phyloP scores from a whole-genome alignment of 2,797 vertebrate genomes.

The Centropyge bicolor region DNA sequence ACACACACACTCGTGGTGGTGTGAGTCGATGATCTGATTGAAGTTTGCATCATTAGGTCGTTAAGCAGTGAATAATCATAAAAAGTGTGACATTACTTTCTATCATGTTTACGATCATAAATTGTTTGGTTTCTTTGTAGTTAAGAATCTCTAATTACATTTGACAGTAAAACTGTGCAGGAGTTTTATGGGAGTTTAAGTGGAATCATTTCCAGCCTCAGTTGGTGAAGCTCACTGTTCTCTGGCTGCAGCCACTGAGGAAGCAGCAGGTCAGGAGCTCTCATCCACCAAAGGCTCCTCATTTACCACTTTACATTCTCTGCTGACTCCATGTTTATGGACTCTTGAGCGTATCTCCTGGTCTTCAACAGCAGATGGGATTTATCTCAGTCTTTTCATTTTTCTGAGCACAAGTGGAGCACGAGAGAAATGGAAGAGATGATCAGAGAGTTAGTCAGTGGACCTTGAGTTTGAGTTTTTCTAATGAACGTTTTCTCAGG shows the following conservation, averaged over 20 bases:
- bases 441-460: neutral
- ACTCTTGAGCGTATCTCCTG: neutral
- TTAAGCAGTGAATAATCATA: too few species aligned
- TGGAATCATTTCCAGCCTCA: neutral
- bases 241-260: neutral
- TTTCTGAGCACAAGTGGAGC: neutral
- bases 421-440: neutral
- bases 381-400: neutral
- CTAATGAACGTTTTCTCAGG: too few species aligned
- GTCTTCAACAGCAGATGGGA: neutral
- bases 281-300: neutral
- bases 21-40: too few species aligned
- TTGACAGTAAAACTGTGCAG: neutral
- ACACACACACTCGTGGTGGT: too few species aligned
- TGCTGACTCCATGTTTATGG: neutral
- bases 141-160: neutral
- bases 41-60: too few species aligned
- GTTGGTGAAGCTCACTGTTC: neutral
- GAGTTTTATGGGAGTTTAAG: neutral
- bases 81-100: too few species aligned
- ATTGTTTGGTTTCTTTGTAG: neutral
- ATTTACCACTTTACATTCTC: neutral
- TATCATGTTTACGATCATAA: neutral
- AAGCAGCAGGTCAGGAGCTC: neutral
- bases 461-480: neutral